Conservation (phyloP, 2,888 invertebrate species). For the Dasysyrphus albostriatus region DNA sequence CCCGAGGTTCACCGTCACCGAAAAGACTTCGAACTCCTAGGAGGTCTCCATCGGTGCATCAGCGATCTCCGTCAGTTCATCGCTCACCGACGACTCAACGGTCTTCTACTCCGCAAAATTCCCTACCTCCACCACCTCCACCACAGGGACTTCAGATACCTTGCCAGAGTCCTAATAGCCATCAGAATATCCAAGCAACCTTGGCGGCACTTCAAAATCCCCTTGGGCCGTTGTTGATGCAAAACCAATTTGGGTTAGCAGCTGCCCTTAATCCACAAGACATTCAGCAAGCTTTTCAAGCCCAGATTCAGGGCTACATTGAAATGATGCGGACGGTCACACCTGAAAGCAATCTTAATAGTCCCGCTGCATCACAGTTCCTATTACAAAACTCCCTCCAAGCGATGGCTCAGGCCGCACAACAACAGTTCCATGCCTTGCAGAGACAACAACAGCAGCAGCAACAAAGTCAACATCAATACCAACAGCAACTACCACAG, state of each 20-base stretch:
- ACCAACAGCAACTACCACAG: slow-evolving; percentile 75
- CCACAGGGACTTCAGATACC: slow-evolving; percentile 27
- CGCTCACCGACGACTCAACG: slow-evolving; percentile 31
- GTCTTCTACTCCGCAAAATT: slow-evolving; percentile 66
- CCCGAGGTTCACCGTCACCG: slow-evolving; percentile 74
- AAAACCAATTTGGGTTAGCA: slow-evolving; percentile 80
- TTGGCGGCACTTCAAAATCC: slow-evolving; percentile 80
- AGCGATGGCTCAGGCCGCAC: slow-evolving; percentile 87
- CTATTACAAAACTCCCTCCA: slow-evolving; percentile 90
- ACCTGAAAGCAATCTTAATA: slow-evolving; percentile 80
- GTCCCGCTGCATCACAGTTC: slow-evolving; percentile 86
- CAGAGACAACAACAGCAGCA: slow-evolving; percentile 86
- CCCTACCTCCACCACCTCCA: slow-evolving; percentile 68
- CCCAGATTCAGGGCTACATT: slow-evolving; percentile 83
- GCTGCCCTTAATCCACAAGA: slow-evolving; percentile 79
- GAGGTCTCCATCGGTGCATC: slow-evolving; percentile 54
- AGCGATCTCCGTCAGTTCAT: slow-evolving; percentile 36
- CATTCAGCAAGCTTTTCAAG: slow-evolving; percentile 82
- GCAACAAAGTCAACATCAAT: slow-evolving; percentile 77
- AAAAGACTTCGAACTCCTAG: slow-evolving; percentile 73
- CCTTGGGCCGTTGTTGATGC: slow-evolving; percentile 80
- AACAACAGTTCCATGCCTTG: slow-evolving; percentile 89
- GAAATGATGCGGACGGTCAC: slow-evolving; percentile 82
- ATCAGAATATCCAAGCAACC: slow-evolving; percentile 76
- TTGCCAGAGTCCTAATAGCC: slow-evolving; percentile 57